Evolutionary conservation across 2,888 invertebrate genomes (phyloP), one percentile per base, ranked within the genome.

Genomic region (Drosophila vallismaia): DNA sequence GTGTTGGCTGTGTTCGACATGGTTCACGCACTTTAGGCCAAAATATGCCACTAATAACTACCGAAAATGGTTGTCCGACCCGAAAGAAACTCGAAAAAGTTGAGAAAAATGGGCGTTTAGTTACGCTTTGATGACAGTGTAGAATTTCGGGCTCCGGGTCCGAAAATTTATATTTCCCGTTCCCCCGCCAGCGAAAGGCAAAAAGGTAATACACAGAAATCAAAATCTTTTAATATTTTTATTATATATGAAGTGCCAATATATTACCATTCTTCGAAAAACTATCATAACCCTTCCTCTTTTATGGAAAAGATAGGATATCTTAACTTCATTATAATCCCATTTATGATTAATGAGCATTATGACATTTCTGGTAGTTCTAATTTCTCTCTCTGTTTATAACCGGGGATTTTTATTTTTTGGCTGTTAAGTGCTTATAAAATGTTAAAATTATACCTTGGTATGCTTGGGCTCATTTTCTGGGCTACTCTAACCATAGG

Each of bases 51-150:
- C 85, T 85, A 85, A 85, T 86, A 86, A 86, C 82, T 85, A 86
- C 85, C 88, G 83, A 84, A 84, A 84, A 84, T 88, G 88, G 77
- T 72, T 70, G 79, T 63, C 55, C 60, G 71, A 29, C 53, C 67
- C 72, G 52, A 51, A 56, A 66, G 54, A 75, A 59, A 60, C 56
- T 73, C 55, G 60, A 57, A 67, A 53, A 59, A 73, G 75, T 68
- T 78, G 84, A 85, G 88, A 85, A 85, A 85, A 85, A 86, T 89
- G 85, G 89, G 89, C 88, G 88, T 90, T 91, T 91, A 90, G 90
- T 90, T 90, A 91, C 91, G 90, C 91, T 90, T 88, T 89, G 90
- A 91, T 91, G 90, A 91, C 90, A 91, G 88, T 84, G 90, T 90
- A 89, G 85, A 88, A 82, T 69, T 42, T 49, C 38, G 38, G 69